Evolutionary conservation across 1,140 invertebrate species (phyloP), one percentile per base, ranked within the genome.

Genomic region (Formica exsecta): DNA sequence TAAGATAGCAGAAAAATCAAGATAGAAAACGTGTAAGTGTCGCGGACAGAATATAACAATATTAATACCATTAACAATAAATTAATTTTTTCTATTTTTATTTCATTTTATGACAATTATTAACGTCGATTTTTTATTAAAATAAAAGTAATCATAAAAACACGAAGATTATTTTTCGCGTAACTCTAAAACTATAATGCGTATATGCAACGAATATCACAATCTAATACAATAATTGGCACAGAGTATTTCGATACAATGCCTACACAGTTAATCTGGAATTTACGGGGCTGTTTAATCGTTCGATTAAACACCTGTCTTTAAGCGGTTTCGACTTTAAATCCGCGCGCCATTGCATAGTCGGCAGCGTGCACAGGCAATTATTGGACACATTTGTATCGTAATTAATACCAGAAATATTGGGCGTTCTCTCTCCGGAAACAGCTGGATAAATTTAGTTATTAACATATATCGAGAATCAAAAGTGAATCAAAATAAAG

Each of bases 281-380:
- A 83, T 83, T 74, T 83, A 57, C 57, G 29, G 51, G 54, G 54
- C 36, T 73, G 13, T 74, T 74, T 83, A 83, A 83, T 83, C 68
- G 79, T 13, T 36, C 68, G 79, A 83, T 83, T 81, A 81, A 81
- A 81, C 79, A 81, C 54, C 79, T 83, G 79, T 83, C 79, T 83
- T 83, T 61, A 83, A 83, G 79, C 79, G 68, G 68, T 83, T 83
- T 83, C 57, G 79, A 83, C 38, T 83, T 83, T 83, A 83, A 83
- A 74, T 83, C 79, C 32, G 54, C 11, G 36, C n/a, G 54, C 66
- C 19, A 83, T 44, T 81, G 66, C 36, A 38, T 38, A 66, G 65
- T 80, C 65, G 57, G 11, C 65, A 29, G 48, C 65, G 19, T 71
- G 48, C 65, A 51, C 48, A 65, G n/a, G 44, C 36, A 83, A 83